Base-by-base conservation (phyloP, 2,888 invertebrate species). In the Phragmatobia fuliginosa region DNA sequence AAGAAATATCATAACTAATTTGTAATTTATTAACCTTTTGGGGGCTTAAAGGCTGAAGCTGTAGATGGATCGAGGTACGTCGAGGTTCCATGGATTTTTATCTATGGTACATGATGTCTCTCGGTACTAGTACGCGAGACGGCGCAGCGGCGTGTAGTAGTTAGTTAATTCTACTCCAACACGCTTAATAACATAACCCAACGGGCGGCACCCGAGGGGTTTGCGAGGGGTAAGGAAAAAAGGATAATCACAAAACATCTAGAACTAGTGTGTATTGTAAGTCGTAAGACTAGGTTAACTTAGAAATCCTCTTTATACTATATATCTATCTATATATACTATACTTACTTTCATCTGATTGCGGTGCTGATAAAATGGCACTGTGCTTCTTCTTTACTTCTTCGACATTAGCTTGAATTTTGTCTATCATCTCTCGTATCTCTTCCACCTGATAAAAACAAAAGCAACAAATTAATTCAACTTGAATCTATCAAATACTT, bases 361-460 rank as follows among this genome's bases (percentile, higher is more conserved):
- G 99, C 85, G 99, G 99, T 86, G 99, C 99, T 89, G 99, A 99
- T 89, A 99, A 96, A 91, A 99, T 99, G 95, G 99, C 98, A 96
- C 99, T 99, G 96, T 99, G 99, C 96, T 99, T 99, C 97, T 99
- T 99, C 97, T 99, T 99, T 76, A 99, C 99, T 94, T 99, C 99
- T 92, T 99, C 99, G 83, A 99, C 99, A 96, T 99, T 99, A 89
- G 98, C 97, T 94, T 99, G 99, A 92, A 99, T 99, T 96, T 99
- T 99, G 95, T 99, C 99, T 96, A 99, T 99, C 98, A 99, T 99
- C 95, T 99, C 99, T 88, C 99, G 97, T 94, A 99, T 99, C 96
- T 99, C 99, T 96, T 99, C 99, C 95, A 99, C 99, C 98, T 99
- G 92, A 3, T 63, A 92, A 93, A 18, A 78, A 72, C 75, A 73